Evolutionary conservation across 2,113 vertebrate species (phyloP), one percentile per base, ranked within the genome.

Genomic region (Leucopsar rothschildi): DNA sequence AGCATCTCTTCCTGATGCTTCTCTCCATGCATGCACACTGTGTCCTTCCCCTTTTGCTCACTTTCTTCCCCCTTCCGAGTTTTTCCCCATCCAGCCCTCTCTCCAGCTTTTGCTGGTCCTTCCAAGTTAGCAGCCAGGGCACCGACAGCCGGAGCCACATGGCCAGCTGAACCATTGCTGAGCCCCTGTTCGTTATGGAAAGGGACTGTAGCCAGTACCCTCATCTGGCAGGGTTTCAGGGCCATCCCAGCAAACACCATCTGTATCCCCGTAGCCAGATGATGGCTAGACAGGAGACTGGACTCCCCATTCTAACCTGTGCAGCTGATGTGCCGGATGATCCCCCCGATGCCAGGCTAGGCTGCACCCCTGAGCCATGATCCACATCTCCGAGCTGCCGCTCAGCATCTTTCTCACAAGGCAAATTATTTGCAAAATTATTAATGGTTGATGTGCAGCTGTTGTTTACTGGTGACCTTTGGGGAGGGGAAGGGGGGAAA

Each of bases 61-160:
- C 2, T 69, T 70, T 49, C 52, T 82, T 92, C 29, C 35, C 45
- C 8, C 31, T 56, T 12, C 55, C 3, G 8, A 63, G 9, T 21
- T 86, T 73, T 57, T 27, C n/a, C 39, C 28, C 15, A 9, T 45
- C 19, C 31, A 44, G 25, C 61, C 53, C 35, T 55, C 47, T 53
- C 35, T 82, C 45, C 53, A 68, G n/a, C 57, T 82, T 17, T 69
- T 60, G 44, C 59, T 22, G 6, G n/a, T 33, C 55, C 42, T 53
- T 68, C 61, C 60, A 59, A 39, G 29, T 35, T 56, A 10, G 53
- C 50, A 82, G 52, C 29, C 5, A 1, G 68, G 29, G 20, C 39
- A 71, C 21, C 0, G 1, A 11, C 23, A 92, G 53, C 53, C 0
- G 0, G 39, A 35, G 39, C 45, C 47, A 37, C 15, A 4, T 0